A percentile compares a stretch with the other conserved stretches of the same genome.
Conservation (phyloP, 2,113 vertebrate species). For the Phalacrocorax carbo region DNA sequence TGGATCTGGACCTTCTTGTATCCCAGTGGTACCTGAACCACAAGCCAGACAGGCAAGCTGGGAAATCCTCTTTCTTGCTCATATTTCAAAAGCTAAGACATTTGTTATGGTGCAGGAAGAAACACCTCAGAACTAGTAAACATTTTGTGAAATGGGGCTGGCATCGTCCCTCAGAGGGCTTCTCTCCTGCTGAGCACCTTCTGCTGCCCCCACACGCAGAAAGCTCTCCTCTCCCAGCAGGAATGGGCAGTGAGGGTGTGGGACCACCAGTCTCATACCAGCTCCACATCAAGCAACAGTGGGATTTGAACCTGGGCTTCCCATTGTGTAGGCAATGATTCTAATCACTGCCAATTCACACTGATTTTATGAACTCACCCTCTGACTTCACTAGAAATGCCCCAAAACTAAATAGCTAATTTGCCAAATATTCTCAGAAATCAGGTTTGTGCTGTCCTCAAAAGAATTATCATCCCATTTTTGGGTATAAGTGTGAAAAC, state of each 20-base stretch:
- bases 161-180: not conserved
- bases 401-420: not conserved
- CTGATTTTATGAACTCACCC: not conserved
- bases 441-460: not conserved
- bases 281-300: not conserved
- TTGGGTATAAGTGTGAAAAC: not conserved
- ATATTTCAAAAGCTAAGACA: not conserved
- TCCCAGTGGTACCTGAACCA: not conserved
- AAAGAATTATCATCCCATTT: not conserved
- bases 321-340: not conserved
- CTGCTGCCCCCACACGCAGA: rapidly evolving
- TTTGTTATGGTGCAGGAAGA: not conserved
- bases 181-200: not conserved
- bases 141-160: not conserved
- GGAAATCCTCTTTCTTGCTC: not conserved
- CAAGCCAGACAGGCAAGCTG: not conserved
- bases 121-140: not conserved
- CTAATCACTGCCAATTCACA: not conserved
- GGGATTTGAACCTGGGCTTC: not conserved
- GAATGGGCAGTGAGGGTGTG: not conserved
- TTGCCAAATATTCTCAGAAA: not conserved
- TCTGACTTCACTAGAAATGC: not conserved
- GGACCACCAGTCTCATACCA: not conserved
- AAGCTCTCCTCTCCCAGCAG: not conserved
- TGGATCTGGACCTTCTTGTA: not conserved